Conservation (phyloP, 2,888 invertebrate species). For the Trichopoda pennipes region DNA sequence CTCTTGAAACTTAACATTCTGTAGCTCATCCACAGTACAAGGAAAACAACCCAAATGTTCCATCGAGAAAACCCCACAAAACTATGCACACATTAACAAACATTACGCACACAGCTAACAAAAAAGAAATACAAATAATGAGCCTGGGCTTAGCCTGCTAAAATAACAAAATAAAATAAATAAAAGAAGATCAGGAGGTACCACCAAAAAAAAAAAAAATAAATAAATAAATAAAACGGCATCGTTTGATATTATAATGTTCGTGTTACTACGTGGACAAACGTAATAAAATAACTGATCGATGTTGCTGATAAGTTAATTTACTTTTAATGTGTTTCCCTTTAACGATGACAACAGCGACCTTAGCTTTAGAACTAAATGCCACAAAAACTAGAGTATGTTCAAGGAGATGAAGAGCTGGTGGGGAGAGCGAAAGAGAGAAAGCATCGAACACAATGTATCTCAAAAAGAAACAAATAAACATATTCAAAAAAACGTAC, state of each 20-base stretch:
- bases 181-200: conserved; percentile 12
- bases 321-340: conserved; percentile 81
- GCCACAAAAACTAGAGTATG: conserved; percentile 13
- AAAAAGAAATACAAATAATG: conserved; percentile 22
- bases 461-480: conserved; percentile 31
- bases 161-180: background rate
- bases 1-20: conserved; percentile 5
- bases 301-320: conserved; percentile 81
- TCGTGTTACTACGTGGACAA: conserved; percentile 81
- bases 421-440: background rate
- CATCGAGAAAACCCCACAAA: conserved; percentile 1
- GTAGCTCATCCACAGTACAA: conserved; percentile 11
- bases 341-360: conserved; percentile 60
- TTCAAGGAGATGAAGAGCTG: background rate
- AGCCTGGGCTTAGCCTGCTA: conserved; percentile 9
- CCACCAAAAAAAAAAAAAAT: conserved; percentile 12
- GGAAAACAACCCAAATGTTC: conserved; percentile 17
- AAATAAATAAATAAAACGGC: conserved; percentile 72
- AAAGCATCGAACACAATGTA: background rate
- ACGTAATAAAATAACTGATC: conserved; percentile 82
- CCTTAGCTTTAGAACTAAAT: conserved; percentile 47
- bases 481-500: conserved; percentile 21
- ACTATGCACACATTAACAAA: background rate
- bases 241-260: conserved; percentile 80
- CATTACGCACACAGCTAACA: too few relatives aligned